A percentile compares a stretch with the other conserved stretches of the same genome.
phyloP scores from a whole-genome alignment of 1,140 invertebrate species.

The Camponotus pennsylvanicus region DNA sequence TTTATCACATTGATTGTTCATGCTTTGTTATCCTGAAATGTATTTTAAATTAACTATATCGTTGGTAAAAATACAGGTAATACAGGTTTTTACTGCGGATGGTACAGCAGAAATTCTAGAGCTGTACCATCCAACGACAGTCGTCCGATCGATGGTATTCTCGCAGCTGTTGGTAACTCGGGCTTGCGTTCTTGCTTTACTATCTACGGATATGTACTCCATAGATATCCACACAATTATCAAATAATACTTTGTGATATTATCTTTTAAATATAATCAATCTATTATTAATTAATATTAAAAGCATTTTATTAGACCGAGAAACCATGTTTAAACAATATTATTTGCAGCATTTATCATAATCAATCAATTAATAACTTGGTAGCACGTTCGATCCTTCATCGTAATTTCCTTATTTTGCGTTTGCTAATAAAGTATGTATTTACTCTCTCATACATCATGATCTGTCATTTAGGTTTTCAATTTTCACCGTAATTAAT shows the following conservation, averaged over 20 bases:
- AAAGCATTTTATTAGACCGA: neutral
- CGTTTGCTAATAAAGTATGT: neutral
- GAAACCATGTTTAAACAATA: neutral
- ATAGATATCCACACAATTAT: neutral
- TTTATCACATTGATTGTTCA: neutral
- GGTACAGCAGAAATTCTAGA: conserved; percentile 37
- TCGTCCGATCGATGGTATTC: conserved; percentile 33
- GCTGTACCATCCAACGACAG: neutral
- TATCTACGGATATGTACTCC: conserved; percentile 2
- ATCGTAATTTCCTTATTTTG: neutral
- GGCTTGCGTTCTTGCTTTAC: neutral
- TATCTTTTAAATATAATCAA: neutral
- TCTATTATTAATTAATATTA: conserved; percentile 1
- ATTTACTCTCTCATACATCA: conserved; percentile 8
- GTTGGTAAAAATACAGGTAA: neutral
- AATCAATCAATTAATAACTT: conserved; percentile 37
- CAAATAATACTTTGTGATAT: neutral
- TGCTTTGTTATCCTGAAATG: neutral
- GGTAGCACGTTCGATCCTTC: neutral
- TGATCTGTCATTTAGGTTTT: conserved; percentile 1
- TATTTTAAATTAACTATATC: neutral
- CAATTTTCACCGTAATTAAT: neutral
- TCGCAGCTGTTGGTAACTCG: conserved; percentile 13
- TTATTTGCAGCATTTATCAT: neutral
- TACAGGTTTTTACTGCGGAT: conserved; percentile 16